These are phyloP conservation scores for Gonioctena quinquepunctata DNA, from an alignment of 1,140 invertebrate genomes.

Conservation along the genomic window DNA sequence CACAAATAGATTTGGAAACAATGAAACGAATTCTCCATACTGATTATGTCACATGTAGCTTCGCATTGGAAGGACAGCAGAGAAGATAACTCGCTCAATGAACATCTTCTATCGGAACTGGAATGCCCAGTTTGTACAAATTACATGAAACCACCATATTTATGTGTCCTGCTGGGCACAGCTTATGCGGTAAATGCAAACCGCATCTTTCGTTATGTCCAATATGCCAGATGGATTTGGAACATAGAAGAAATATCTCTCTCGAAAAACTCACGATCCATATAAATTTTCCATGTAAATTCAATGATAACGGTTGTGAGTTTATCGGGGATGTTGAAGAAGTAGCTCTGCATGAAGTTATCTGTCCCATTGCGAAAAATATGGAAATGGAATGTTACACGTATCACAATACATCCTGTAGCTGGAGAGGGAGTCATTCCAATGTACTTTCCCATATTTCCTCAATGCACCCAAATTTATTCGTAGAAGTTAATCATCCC, in stretches of 20 bases:
- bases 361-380: not conserved
- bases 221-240: conserved; percentile 26
- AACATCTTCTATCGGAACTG: conserved; percentile 28
- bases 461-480: not conserved
- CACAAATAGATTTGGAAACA: not conserved
- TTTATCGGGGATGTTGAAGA: not conserved
- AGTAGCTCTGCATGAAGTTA: not conserved
- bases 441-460: not conserved
- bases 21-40: not conserved
- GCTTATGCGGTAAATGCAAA: conserved; percentile 31
- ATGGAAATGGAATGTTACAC: not conserved
- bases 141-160: conserved; percentile 32
- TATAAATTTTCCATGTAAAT: conserved; percentile 32
- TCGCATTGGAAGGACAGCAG: too few species aligned
- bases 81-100: not conserved
- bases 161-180: conserved; percentile 34
- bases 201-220: conserved; percentile 27
- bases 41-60: not conserved
- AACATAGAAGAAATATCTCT: conserved; percentile 24
- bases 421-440: not conserved
- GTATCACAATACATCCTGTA: not conserved
- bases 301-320: conserved; percentile 18
- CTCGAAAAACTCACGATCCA: conserved; percentile 29
- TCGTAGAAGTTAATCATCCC: not conserved
- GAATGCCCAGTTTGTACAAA: conserved; percentile 37